A percentile compares a stretch with the other conserved stretches of the same genome.
These are phyloP conservation scores for Phengaris arion DNA, from an alignment of 2,888 invertebrate species.

Conservation along the genomic window DNA sequence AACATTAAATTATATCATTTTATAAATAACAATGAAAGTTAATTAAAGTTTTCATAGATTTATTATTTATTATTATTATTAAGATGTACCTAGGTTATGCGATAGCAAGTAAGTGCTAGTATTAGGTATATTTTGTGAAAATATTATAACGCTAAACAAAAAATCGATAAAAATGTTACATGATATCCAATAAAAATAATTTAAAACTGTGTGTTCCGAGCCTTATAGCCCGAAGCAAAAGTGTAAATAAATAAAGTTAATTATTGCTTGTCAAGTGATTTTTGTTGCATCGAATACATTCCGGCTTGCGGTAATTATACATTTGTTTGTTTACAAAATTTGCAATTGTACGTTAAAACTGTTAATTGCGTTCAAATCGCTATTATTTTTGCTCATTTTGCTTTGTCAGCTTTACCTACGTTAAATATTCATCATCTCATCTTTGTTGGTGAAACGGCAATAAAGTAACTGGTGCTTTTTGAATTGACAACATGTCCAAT, in stretches of 20 bases:
- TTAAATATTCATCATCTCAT: background rate
- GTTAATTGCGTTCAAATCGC: conserved; percentile 17
- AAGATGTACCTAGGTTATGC: too few relatives aligned
- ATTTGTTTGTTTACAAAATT: conserved; percentile 33
- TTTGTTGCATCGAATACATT: conserved; percentile 48
- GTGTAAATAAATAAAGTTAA: conserved; percentile 72
- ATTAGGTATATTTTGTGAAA: too few relatives aligned
- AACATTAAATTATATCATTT: too few relatives aligned
- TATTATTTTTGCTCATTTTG: conserved; percentile 19
- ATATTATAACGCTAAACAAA: too few relatives aligned
- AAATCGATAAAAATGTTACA: too few relatives aligned
- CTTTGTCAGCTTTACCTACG: background rate
- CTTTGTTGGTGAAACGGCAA: background rate
- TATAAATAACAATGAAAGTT: too few relatives aligned
- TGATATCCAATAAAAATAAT: background rate
- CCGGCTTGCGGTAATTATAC: conserved; percentile 18
- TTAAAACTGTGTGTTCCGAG: conserved; percentile 40
- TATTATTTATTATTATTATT: too few relatives aligned
- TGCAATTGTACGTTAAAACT: conserved; percentile 21
- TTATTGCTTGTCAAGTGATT: conserved; percentile 72
- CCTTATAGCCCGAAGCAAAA: conserved; percentile 51
- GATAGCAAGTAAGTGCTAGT: too few relatives aligned
- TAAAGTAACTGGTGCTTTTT: background rate
- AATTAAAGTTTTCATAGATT: too few relatives aligned
- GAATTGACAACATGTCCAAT: background rate